Evolutionary conservation across 2,113 vertebrate genomes (phyloP).

Genomic region (Hystrix brachyura): DNA sequence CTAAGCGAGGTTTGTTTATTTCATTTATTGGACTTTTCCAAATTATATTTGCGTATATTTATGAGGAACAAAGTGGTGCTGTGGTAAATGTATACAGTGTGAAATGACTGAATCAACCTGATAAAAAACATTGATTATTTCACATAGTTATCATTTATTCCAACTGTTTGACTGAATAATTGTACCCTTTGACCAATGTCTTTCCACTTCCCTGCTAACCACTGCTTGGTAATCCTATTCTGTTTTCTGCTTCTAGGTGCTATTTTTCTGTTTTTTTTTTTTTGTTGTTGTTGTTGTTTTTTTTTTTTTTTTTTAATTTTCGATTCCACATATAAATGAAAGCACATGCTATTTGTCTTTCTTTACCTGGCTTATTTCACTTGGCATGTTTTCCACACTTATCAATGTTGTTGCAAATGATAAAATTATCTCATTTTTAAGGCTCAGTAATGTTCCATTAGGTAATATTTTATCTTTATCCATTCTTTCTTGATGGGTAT

Average conservation of each 20-base stretch:
- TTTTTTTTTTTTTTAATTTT: background rate
- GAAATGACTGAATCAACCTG: background rate
- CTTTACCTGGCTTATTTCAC: background rate
- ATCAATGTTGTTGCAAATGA: background rate
- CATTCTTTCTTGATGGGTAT: background rate
- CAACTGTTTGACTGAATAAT: background rate
- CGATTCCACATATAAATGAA: too few relatives aligned
- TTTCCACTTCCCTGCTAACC: background rate
- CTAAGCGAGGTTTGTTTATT: background rate
- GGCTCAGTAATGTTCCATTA: background rate
- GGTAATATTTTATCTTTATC: background rate
- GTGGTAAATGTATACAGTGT: background rate
- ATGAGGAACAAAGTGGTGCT: background rate
- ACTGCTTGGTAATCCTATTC: background rate
- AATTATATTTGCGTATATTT: background rate
- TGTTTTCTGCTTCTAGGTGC: background rate
- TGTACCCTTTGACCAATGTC: background rate
- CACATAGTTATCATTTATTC: background rate
- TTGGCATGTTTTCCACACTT: background rate
- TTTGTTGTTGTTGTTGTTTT: background rate
- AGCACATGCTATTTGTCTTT: background rate
- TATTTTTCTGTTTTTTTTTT: background rate
- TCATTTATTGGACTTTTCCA: background rate
- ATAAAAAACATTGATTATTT: background rate
- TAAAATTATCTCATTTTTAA: background rate